Evolutionary conservation across 30 jellyfish, hydroid and myxozoan genomes (phyloP).

Genomic region (Hydractinia symbiolongicarpus): DNA sequence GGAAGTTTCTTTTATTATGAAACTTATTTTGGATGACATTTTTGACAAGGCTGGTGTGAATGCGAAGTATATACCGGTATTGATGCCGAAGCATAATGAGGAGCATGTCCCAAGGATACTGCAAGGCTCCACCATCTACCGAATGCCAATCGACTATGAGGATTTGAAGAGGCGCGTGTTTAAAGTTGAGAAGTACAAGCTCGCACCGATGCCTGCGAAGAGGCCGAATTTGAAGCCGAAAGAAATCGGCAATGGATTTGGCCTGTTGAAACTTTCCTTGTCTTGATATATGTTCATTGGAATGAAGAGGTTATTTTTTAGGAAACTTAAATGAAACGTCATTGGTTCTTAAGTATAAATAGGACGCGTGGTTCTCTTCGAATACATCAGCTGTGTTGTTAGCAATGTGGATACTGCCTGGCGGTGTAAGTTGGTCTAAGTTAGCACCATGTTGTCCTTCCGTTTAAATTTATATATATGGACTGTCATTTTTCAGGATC

Average conservation of each 20-base stretch:
- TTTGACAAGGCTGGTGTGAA: not conserved
- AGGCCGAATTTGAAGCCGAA: not conserved
- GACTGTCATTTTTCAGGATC: too few species aligned
- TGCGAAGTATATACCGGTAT: constrained; percentile 23
- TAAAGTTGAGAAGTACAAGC: constrained; percentile 13
- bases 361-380: too few species aligned
- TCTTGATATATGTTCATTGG: too few species aligned
- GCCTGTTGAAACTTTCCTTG: not conserved
- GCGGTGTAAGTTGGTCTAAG: too few species aligned
- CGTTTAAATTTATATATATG: too few species aligned
- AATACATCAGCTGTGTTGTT: too few species aligned
- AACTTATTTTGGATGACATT: constrained; percentile 18
- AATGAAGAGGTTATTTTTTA: too few species aligned
- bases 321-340: too few species aligned
- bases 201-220: not conserved
- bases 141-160: constrained; percentile 17
- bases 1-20: constrained; percentile 22
- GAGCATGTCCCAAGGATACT: constrained; percentile 21
- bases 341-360: too few species aligned
- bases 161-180: constrained; percentile 22
- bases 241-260: not conserved
- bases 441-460: too few species aligned
- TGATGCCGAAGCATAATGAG: constrained; percentile 17
- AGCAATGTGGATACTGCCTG: too few species aligned
- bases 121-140: constrained; percentile 22